Evolutionary conservation across 2,888 invertebrate species (phyloP).

Genomic region (Tipula lateralis): DNA sequence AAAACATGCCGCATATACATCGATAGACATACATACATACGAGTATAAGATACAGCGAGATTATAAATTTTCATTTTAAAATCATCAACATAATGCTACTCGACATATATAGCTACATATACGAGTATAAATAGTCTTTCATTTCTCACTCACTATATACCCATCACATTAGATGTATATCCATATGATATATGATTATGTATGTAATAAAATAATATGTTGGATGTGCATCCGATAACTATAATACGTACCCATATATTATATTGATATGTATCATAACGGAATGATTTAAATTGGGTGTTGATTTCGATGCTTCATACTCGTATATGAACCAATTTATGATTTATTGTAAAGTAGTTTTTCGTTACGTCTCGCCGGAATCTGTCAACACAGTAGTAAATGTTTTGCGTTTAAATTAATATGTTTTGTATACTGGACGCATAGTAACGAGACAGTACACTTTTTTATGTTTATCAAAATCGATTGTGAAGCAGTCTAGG

Average conservation of each 20-base stretch:
- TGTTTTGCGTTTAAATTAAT: too few relatives aligned
- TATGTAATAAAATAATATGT: slow-evolving; percentile 1
- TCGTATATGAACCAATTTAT: neutral
- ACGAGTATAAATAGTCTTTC: neutral
- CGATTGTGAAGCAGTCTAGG: too few relatives aligned
- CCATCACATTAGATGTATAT: neutral
- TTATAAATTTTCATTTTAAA: slow-evolving; percentile 1
- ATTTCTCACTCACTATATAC: neutral
- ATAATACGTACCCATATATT: neutral
- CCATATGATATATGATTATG: neutral
- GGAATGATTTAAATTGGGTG: slow-evolving; percentile 19
- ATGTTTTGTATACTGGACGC: too few relatives aligned
- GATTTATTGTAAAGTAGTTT: neutral
- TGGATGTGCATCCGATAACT: neutral
- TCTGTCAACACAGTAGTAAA: too few relatives aligned
- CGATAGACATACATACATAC: neutral
- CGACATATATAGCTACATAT: too few relatives aligned
- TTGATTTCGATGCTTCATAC: neutral
- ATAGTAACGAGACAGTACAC: too few relatives aligned
- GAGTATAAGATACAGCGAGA: neutral
- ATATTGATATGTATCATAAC: neutral
- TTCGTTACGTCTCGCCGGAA: too few relatives aligned
- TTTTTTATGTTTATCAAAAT: too few relatives aligned
- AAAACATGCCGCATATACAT: neutral
- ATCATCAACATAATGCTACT: neutral